A percentile compares a stretch with the other conserved stretches of the same genome.
phyloP scores from a whole-genome alignment of 2,888 invertebrate species.

The Eilema caniola region DNA sequence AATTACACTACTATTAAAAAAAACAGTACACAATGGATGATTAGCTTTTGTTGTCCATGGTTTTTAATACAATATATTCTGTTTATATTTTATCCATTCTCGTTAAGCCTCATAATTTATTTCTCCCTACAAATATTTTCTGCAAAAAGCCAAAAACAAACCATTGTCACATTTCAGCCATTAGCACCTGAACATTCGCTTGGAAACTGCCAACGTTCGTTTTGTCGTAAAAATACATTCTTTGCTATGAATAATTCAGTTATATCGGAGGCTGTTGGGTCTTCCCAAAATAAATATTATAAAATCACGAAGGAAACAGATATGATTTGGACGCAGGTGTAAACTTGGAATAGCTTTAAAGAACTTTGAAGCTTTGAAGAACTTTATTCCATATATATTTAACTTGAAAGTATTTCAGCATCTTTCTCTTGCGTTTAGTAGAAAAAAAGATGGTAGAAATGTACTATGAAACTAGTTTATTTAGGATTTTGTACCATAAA shows the following conservation, averaged over 20 bases:
- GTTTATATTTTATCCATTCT: neutral
- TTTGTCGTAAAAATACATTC: conserved; percentile 33
- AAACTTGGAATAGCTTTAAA: neutral
- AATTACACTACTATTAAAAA: neutral
- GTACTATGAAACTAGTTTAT: neutral
- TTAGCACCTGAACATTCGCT: conserved; percentile 2
- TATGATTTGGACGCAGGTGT: conserved; percentile 19
- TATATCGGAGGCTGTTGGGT: conserved; percentile 22
- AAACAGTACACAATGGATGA: neutral
- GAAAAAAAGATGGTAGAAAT: neutral
- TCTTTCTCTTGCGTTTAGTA: neutral
- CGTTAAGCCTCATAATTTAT: neutral
- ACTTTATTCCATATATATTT: neutral
- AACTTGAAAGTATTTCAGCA: neutral
- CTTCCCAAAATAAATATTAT: conserved; percentile 34
- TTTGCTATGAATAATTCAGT: conserved; percentile 43
- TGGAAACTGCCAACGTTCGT: conserved; percentile 12
- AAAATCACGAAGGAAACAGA: conserved; percentile 29
- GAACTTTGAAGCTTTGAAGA: conserved; percentile 8
- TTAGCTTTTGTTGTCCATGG: neutral
- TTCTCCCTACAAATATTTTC: neutral
- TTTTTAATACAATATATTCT: neutral
- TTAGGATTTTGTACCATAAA: too few species aligned
- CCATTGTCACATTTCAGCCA: conserved; percentile 12
- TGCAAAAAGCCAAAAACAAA: neutral